Evolutionary conservation across 2,797 vertebrate genomes (phyloP).

Genomic region (Microctenopoma stevenorrisi): DNA sequence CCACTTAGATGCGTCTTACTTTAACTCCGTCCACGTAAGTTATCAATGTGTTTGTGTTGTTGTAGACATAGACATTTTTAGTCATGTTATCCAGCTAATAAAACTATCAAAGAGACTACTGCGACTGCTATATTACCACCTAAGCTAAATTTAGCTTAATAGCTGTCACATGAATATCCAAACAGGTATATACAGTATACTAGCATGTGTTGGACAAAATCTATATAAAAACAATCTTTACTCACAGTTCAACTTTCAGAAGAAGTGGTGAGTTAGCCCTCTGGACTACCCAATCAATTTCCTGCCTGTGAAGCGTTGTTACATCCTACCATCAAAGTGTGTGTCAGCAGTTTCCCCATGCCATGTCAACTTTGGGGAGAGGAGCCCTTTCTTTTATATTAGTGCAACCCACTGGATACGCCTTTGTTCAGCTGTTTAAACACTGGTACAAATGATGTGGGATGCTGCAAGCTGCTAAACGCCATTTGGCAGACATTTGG

Average conservation of each 20-base stretch:
- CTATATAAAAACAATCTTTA: not conserved
- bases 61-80: not conserved
- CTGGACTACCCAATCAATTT: constrained; percentile 24
- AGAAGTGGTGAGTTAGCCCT: not conserved
- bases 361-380: constrained; percentile 16
- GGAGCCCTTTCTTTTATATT: constrained; percentile 30
- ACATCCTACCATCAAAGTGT: constrained; percentile 18
- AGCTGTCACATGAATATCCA: not conserved
- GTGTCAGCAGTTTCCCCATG: constrained; percentile 7
- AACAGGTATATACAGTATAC: too few species aligned
- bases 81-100: not conserved
- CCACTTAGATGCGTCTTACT: too few species aligned
- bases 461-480: constrained; percentile 9
- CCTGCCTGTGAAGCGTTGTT: constrained; percentile 7
- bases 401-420: constrained; percentile 14
- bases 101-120: not conserved
- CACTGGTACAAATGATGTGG: constrained; percentile 43
- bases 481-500: constrained; percentile 17
- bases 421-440: constrained; percentile 21
- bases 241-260: not conserved
- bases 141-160: not conserved
- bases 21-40: not conserved
- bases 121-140: not conserved
- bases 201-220: not conserved
- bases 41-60: not conserved